Conservation (phyloP, 2,888 invertebrate genomes). For the Nemoura dubitans region DNA sequence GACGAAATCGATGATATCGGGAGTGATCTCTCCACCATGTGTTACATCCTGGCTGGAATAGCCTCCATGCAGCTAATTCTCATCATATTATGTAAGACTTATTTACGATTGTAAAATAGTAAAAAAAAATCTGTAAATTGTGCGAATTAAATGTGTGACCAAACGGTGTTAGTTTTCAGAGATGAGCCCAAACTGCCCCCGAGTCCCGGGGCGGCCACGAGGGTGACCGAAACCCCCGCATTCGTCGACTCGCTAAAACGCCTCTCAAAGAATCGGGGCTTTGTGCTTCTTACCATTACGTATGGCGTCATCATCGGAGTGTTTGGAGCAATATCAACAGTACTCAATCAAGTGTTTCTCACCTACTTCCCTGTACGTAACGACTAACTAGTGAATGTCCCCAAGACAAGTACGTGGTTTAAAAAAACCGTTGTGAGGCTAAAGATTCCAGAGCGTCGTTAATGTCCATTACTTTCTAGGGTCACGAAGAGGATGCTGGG, state of each 20-base stretch:
- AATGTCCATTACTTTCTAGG: slow-evolving; percentile 61
- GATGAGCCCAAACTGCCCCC: slow-evolving; percentile 89
- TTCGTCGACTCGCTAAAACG: slow-evolving; percentile 77
- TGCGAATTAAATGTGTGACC: too few relatives aligned
- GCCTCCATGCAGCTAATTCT: slow-evolving; percentile 63
- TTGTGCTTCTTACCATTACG: slow-evolving; percentile 81
- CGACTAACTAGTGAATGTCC: not conserved
- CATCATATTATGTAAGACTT: slow-evolving; percentile 62
- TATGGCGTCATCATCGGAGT: slow-evolving; percentile 96
- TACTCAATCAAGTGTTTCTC: slow-evolving; percentile 88
- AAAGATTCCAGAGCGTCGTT: too few relatives aligned
- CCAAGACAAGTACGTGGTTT: too few relatives aligned
- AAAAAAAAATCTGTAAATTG: too few relatives aligned
- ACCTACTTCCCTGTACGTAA: slow-evolving; percentile 80
- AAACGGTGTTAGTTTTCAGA: slow-evolving; percentile 83
- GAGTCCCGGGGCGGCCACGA: slow-evolving; percentile 80
- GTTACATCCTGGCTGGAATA: slow-evolving; percentile 63
- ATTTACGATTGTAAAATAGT: not conserved
- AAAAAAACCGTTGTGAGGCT: too few relatives aligned
- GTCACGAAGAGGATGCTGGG: slow-evolving; percentile 82
- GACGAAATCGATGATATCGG: slow-evolving; percentile 57
- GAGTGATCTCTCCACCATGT: slow-evolving; percentile 60
- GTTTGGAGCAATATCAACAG: slow-evolving; percentile 96
- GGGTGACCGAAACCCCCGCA: slow-evolving; percentile 64
- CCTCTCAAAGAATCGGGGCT: slow-evolving; percentile 81